Base-by-base conservation (phyloP, 2,113 vertebrate species). In the Oxyura jamaicensis region DNA sequence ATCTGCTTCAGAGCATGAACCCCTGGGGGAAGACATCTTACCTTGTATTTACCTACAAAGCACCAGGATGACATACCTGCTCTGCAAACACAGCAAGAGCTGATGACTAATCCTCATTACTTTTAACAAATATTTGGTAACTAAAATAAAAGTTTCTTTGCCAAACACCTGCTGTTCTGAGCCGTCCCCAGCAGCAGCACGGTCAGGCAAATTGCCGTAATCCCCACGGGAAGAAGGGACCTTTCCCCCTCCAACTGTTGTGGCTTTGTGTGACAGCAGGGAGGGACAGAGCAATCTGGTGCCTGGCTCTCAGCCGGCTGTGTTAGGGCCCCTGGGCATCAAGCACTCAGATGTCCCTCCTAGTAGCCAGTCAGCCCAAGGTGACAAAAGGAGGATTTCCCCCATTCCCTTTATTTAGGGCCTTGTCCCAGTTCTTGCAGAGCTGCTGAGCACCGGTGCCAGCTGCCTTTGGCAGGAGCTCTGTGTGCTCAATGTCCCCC, bases 111-210 rank as follows among this genome's bases (percentile, higher is more conserved):
- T 44, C 86, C 94, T 18, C 23, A 81, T 39, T 89, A 31, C 77
- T 92, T 89, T 92, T 87, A 78, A 93, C 94, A 87, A 92, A 59
- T 84, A 72, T 59, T 91, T 72, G 93, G 56, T 66, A 75, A 84
- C 56, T 69, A 52, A 82, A 67, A 36, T 48, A 25, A 31, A 80
- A 91, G 91, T 68, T 84, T 52, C 77, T 73, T 23, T 29, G 89
- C 69, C 83, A 78, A 88, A 71, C 42, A 39, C 86, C 86, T 41
- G 95, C 91, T 86, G 92, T 56, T 59, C 81, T 22, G 77, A 88
- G 74, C 86, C 21, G 35, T n/a, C 41, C 53, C 35, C 44, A 39
- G 73, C 91, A 72, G 74, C 53, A 92, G 28, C 86, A 25, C 33
- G 50, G 48, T 7, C 81, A 68, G 74, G 74, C 1, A 2, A 65